Base-by-base conservation (phyloP, 2,113 vertebrate species). In the Pterophyllum scalare region DNA sequence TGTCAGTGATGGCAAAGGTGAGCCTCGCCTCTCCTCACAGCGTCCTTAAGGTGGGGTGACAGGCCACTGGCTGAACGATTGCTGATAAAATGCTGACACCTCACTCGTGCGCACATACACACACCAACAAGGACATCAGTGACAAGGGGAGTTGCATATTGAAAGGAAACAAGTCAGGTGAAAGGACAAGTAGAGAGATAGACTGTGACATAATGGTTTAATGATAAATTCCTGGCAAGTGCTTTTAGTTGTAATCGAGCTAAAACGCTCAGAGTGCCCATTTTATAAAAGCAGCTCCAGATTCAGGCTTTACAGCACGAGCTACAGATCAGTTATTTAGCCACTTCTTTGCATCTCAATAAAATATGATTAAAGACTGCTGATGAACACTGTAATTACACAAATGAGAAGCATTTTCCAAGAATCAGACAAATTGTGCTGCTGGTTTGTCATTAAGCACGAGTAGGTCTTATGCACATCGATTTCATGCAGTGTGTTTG, bases 1-100 rank as follows among this genome's bases (percentile, higher is more conserved):
- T 95, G 94, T 95, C 94, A 94, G 89, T 82, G 35, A 26, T 91
- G 92, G 90, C 94, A 94, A 93, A 95, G 94, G 94, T 95, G 94
- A 94, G 90, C 90, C 86, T 65, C 58, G 81, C 80, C 84, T 86
- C 88, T 79, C 83, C 85, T 74, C 81, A 12, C 79, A 2, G 12
- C 24, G 77, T 93, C 91, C 92, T 94, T 88, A 94, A 92, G 90
- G 89, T 74, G 80, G 81, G 83, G 82, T 90, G 93, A 90, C 91
- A 86, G 90, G 92, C 88, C 89, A 88, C 92, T 61, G 87, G 86
- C 87, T 72, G 56, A 93, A 94, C 87, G 89, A 93, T 93, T 91
- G 75, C 72, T 81, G 89, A 86, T 88, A 90, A 93, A 94, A 94
- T 74, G 94, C 94, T 95, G 94, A 95, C 91, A 85, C 89, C 77